Conservation (phyloP, 2,113 vertebrate species). For the Protomyctophum bolini region DNA sequence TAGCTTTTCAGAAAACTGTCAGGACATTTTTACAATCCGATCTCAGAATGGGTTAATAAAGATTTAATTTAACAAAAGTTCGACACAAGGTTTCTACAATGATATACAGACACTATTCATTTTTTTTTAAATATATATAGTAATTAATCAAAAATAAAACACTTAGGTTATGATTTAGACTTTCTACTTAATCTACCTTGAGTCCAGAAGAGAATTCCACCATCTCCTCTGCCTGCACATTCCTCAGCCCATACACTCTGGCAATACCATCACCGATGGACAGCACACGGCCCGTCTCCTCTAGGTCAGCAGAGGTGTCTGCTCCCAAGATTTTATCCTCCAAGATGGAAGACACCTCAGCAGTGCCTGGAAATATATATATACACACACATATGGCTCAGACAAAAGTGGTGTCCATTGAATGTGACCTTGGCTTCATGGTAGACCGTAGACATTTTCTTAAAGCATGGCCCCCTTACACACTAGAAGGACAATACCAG, state of each 20-base stretch:
- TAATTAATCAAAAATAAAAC: too few species aligned
- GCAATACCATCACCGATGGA: constrained; percentile 98
- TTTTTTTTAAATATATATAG: too few species aligned
- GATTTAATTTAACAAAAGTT: too few species aligned
- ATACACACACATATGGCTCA: neutral
- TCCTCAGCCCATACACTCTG: constrained; percentile 93
- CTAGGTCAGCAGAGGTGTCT: constrained; percentile 89
- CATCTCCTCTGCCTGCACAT: constrained; percentile 99
- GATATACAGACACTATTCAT: too few species aligned
- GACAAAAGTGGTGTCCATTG: neutral
- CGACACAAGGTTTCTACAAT: too few species aligned
- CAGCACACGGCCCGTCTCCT: constrained; percentile 95
- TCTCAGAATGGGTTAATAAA: too few species aligned
- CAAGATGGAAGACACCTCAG: constrained; percentile 95
- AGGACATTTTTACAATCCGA: too few species aligned
- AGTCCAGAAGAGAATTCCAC: constrained; percentile 98
- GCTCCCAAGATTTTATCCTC: constrained; percentile 96
- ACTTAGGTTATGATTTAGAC: too few species aligned
- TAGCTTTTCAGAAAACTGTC: too few species aligned
- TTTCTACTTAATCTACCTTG: constrained; percentile 78
- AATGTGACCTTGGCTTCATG: neutral
- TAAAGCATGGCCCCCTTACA: too few species aligned
- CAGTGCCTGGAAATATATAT: constrained; percentile 81
- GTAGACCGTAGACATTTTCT: too few species aligned
- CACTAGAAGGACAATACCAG: too few species aligned